Evolutionary conservation across 2,113 vertebrate species (phyloP).

Genomic region (Herpetotheres cachinnans): DNA sequence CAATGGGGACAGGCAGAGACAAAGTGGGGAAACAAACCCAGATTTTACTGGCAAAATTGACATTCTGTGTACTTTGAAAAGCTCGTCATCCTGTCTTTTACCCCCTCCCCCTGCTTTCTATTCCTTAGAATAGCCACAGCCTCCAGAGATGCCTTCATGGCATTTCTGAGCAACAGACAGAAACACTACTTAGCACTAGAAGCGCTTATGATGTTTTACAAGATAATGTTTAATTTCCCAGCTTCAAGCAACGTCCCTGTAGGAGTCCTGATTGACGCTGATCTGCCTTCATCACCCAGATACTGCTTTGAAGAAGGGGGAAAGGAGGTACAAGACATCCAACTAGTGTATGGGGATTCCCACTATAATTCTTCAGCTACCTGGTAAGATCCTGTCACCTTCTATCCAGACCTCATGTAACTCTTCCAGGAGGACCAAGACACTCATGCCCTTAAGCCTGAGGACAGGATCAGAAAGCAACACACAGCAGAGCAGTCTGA

Average conservation of each 20-base stretch:
- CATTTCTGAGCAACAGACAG: not conserved
- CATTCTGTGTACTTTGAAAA: not conserved
- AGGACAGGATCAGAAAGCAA: not conserved
- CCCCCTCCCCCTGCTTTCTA: not conserved
- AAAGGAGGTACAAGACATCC: not conserved
- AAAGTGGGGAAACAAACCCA: not conserved
- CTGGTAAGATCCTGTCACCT: not conserved
- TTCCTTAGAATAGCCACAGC: not conserved
- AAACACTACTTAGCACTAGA: not conserved
- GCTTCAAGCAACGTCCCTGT: not conserved
- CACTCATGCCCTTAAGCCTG: not conserved
- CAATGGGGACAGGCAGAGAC: not conserved
- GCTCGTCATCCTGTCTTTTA: not conserved
- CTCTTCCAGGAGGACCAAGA: not conserved
- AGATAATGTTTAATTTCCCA: not conserved
- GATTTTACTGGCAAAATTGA: not conserved
- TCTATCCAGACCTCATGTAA: not conserved
- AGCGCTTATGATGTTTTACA: not conserved
- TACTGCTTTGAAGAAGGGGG: not conserved
- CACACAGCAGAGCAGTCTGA: not conserved
- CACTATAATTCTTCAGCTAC: not conserved
- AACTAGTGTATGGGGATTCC: not conserved
- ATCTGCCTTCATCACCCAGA: not conserved
- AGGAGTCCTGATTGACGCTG: not conserved
- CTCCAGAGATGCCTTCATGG: not conserved